Conservation (phyloP, 2,797 vertebrate species). For the Xenops minutus region DNA sequence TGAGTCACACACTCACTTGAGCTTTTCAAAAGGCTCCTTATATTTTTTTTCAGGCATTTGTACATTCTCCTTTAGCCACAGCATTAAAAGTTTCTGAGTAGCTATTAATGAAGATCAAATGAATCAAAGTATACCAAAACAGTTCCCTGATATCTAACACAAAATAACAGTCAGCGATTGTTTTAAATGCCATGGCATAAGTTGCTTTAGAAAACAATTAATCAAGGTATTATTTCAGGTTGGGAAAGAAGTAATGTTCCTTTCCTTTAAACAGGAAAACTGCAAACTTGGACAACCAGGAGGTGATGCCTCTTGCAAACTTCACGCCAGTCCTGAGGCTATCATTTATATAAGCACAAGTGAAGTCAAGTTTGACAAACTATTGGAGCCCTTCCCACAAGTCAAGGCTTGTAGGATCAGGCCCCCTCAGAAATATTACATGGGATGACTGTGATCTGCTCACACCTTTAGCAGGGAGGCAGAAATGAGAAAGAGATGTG, state of each 20-base stretch:
- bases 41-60: background rate
- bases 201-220: background rate
- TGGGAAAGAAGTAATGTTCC: background rate
- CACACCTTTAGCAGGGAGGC: constrained; percentile 38
- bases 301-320: background rate
- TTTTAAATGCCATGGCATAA: background rate
- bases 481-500: constrained; percentile 4
- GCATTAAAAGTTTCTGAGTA: background rate
- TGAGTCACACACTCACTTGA: background rate
- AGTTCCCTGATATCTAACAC: background rate
- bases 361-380: background rate
- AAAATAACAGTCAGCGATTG: background rate
- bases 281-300: background rate
- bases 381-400: background rate
- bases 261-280: background rate
- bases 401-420: background rate
- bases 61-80: background rate
- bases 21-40: background rate
- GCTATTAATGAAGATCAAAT: background rate
- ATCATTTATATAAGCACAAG: background rate
- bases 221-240: background rate
- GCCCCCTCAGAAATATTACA: background rate
- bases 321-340: background rate
- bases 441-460: constrained; percentile 30
- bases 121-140: background rate